A percentile compares a stretch with the other conserved stretches of the same genome.
Conservation (phyloP, 2,888 invertebrate species). For the Cacoxenus indagator region DNA sequence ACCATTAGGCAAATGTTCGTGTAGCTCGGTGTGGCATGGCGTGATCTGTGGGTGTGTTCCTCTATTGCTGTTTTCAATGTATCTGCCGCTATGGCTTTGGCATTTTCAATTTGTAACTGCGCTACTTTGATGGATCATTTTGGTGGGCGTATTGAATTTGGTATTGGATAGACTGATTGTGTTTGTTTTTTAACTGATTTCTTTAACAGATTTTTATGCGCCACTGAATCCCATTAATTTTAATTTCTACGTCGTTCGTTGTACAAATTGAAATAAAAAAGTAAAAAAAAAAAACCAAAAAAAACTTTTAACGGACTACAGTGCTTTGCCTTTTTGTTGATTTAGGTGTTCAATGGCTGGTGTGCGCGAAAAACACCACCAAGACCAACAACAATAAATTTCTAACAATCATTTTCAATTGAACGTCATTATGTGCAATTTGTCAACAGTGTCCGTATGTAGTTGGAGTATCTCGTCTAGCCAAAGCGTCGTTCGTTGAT, state of each 20-base stretch:
- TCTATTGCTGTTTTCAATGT: background rate
- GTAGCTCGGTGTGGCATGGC: background rate
- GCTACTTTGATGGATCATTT: slow-evolving; percentile 16
- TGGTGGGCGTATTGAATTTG: slow-evolving; percentile 4
- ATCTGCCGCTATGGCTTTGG: background rate
- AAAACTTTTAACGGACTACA: slow-evolving; percentile 8
- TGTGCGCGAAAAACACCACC: background rate
- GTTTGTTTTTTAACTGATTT: slow-evolving; percentile 29
- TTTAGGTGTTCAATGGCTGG: slow-evolving; percentile 12
- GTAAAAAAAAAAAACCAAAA: slow-evolving; percentile 22
- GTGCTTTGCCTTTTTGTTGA: slow-evolving; percentile 1
- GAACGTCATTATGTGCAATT: slow-evolving; percentile 69
- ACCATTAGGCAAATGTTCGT: slow-evolving; percentile 15
- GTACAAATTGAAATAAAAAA: slow-evolving; percentile 36
- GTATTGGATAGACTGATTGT: slow-evolving; percentile 3
- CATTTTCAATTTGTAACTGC: background rate
- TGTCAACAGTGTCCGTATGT: slow-evolving; percentile 65
- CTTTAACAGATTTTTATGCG: slow-evolving; percentile 48
- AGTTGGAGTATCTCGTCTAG: background rate
- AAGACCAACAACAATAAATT: slow-evolving; percentile 46
- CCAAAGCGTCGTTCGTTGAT: background rate
- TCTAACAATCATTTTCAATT: slow-evolving; percentile 69
- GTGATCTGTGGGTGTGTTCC: slow-evolving; percentile 27
- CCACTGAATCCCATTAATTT: slow-evolving; percentile 64
- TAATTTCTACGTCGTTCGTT: slow-evolving; percentile 54